These are phyloP conservation scores for Diacarnus erythraeanus DNA, from an alignment of 37 sponge, comb jelly and placozoan species.

Conservation along the genomic window DNA sequence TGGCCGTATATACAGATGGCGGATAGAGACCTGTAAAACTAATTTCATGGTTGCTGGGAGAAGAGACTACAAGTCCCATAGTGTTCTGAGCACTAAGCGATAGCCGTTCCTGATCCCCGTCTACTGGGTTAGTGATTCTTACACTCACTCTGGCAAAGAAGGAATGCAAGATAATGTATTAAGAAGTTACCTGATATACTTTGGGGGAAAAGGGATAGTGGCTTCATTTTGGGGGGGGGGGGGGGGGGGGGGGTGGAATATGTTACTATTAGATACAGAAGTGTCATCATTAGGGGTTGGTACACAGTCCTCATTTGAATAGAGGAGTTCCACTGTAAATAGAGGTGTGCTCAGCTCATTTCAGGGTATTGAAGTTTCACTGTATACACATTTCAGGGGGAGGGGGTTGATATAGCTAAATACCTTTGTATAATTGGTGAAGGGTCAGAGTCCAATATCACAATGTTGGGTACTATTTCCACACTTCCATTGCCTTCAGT, in stretches of 20 bases:
- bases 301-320: too few relatives aligned
- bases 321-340: too few relatives aligned
- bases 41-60: not conserved
- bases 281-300: too few relatives aligned
- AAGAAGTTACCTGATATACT: too few relatives aligned
- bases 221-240: too few relatives aligned
- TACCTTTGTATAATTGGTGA: conserved; percentile 29
- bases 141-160: conserved; percentile 7
- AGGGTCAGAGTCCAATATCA: conserved; percentile 45
- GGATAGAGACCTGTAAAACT: conserved; percentile 9
- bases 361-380: conserved; percentile 3
- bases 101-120: conserved; percentile 7
- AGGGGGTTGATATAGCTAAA: not conserved
- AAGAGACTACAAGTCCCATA: not conserved
- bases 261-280: too few relatives aligned
- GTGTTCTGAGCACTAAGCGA: not conserved
- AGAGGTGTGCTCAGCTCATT: too few relatives aligned
- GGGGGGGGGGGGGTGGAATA: too few relatives aligned
- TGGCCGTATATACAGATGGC: conserved; percentile 9
- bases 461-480: conserved; percentile 1
- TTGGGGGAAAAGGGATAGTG: too few relatives aligned
- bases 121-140: conserved; percentile 19
- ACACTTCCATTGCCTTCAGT: conserved; percentile 34
- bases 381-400: conserved; percentile 1
- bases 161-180: too few relatives aligned